Evolutionary conservation across 2,797 vertebrate species (phyloP).

Genomic region (Diceros bicornis): DNA sequence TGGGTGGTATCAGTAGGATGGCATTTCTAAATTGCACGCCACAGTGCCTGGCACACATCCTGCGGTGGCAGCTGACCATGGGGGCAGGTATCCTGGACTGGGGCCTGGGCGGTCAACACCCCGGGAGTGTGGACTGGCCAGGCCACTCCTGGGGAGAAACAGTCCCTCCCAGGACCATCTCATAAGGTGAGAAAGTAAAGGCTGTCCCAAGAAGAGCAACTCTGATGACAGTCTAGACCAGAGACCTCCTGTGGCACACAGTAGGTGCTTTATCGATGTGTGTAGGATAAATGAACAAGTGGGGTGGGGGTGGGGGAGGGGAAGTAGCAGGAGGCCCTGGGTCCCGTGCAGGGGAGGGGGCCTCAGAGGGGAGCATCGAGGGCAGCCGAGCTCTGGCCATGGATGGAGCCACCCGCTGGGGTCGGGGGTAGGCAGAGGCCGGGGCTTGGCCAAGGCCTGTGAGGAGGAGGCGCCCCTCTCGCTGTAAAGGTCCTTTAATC

Average conservation of each 20-base stretch:
- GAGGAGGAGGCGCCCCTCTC: neutral
- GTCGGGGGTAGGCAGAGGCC: neutral
- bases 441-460: neutral
- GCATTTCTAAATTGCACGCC: rapidly evolving
- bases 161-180: neutral
- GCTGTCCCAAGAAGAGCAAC: neutral
- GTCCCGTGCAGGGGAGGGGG: neutral
- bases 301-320: neutral
- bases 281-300: too few species aligned
- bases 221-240: neutral
- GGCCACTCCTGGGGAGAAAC: neutral
- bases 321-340: too few species aligned
- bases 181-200: neutral
- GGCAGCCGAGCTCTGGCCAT: neutral
- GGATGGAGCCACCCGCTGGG: neutral
- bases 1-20: rapidly evolving
- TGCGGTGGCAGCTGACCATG: neutral
- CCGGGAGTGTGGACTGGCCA: neutral
- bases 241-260: neutral
- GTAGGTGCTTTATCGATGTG: neutral
- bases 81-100: too few species aligned
- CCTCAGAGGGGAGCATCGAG: neutral
- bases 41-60: neutral
- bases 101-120: too few species aligned
- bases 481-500: neutral